Base-by-base conservation (phyloP, 2,888 invertebrate genomes). In the Pammene fasciana region DNA sequence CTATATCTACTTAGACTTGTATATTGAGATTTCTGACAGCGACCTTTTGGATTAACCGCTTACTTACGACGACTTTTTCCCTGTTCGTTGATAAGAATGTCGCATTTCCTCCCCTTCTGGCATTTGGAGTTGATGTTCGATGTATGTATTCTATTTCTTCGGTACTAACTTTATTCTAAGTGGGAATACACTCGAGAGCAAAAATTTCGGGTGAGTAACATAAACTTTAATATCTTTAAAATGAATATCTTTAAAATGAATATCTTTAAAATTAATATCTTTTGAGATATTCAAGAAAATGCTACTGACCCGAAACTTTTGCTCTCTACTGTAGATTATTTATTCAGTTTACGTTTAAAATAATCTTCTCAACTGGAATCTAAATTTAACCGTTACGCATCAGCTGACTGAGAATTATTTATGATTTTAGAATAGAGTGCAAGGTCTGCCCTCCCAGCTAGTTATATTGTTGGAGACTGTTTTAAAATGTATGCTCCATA, bases 351-450 rank as follows among this genome's bases (percentile, higher is more conserved):
- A 52, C 43, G 67, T 48, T 62, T 34, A 41, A 38, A 67, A 62
- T 62, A 67, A 26, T 26, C 38, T 60, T 54, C 43, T 41, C 34
- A 16, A 56, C 56, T 64, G 68, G 62, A 68, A 57, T 64, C 68
- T 68, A 68, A 62, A 62, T 50, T 62, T 68, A 68, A 16, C 34
- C 43, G 43, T 50, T 64, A 62, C 36, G 46, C 62, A 34, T 56
- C 62, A 62, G 62, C 62, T 52, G 62, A 62, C 50, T 62, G 62
- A 41, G 50, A 52, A 50, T 62, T 50, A 52, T 50, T 65, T 57
- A 50, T 57, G 50, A 50, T 66, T 50, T 1, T 26, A 26, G 26
- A 26, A 65, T 65, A 57, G 14, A 66, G 65, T 57, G 65, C 65
- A 56, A 56, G 48, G 56, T 56, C 41, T 36, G 45, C 36, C 48